A percentile compares a stretch with the other conserved stretches of the same genome.
These are phyloP conservation scores for Isichthys henryi DNA, from an alignment of 2,113 vertebrate genomes.

Conservation along the genomic window DNA sequence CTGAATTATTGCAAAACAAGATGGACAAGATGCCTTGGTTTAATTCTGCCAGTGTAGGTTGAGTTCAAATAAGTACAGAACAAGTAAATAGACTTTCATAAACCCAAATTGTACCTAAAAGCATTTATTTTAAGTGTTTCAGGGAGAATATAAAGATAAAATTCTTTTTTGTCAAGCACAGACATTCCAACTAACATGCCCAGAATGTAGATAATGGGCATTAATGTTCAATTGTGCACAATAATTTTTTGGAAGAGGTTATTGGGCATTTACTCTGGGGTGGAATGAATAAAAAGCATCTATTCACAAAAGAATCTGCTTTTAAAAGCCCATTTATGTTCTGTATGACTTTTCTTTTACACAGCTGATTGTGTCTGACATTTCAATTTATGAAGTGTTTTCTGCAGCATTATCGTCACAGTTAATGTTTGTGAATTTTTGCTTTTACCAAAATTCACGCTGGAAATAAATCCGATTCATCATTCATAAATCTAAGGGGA, in stretches of 20 bases:
- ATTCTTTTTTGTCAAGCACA: neutral
- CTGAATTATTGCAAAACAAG: neutral
- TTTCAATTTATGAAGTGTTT: neutral
- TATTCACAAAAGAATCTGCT: neutral
- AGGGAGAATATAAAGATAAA: neutral
- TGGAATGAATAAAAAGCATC: neutral
- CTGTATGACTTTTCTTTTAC: neutral
- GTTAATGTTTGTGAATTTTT: neutral
- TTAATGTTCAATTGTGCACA: neutral
- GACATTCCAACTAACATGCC: neutral
- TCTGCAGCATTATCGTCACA: neutral
- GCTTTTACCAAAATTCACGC: neutral
- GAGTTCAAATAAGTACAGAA: neutral
- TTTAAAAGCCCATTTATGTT: neutral
- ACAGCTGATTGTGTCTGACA: neutral
- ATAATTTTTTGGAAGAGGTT: neutral
- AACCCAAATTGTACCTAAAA: neutral
- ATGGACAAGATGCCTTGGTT: neutral
- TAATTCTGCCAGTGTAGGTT: neutral
- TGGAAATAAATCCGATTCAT: neutral
- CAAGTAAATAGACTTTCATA: neutral
- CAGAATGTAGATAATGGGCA: neutral
- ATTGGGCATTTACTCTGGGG: neutral
- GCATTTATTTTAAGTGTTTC: neutral
- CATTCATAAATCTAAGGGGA: neutral